Base-by-base conservation (phyloP, 2,797 vertebrate genomes). In the Bradypodion pumilum region DNA sequence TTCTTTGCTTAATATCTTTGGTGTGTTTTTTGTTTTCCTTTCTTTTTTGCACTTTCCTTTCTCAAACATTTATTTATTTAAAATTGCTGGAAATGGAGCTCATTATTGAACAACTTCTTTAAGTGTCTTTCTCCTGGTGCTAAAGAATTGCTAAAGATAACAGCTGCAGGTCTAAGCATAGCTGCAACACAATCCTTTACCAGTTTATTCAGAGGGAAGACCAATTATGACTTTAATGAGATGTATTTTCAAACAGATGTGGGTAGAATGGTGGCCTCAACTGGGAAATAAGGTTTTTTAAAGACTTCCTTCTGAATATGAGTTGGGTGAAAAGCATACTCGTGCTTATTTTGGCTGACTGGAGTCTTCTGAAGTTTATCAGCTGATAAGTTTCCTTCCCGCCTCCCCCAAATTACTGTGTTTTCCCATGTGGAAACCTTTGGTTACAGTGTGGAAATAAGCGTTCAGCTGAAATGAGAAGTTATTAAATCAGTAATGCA, bases 361-460 rank as follows among this genome's bases (percentile, higher is more conserved):
- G 29, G 78, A 89, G 92, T 94, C 89, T 94, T 94, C 90, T 92
- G 89, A 83, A 92, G 0, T 93, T 92, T 93, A 91, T 90, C 92
- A 87, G 84, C 79, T 93, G 92, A 84, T 94, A 93, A 91, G 49
- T 84, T 93, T 94, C 93, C 82, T 75, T 83, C 90, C 81, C 90
- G 89, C 90, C 87, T 83, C 91, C 89, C 90, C 86, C 80, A 82
- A 94, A 90, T 92, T 88, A 84, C 82, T 91, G 88, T 92, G 82
- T 94, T 95, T 95, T 94, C 91, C 93, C 91, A 94, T 91, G 91
- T 86, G 89, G 93, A 94, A 94, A 92, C 87, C 85, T 92, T 95
- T 91, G 91, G 80, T 90, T 91, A 85, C 91, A 86, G 83, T 88
- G 81, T 92, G 84, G 85, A 94, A 94, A 92, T 90, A 84, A 56